Evolutionary conservation across 2,113 vertebrate genomes (phyloP), one percentile per base, ranked within the genome.

Genomic region (Benitochromis conjunctus): DNA sequence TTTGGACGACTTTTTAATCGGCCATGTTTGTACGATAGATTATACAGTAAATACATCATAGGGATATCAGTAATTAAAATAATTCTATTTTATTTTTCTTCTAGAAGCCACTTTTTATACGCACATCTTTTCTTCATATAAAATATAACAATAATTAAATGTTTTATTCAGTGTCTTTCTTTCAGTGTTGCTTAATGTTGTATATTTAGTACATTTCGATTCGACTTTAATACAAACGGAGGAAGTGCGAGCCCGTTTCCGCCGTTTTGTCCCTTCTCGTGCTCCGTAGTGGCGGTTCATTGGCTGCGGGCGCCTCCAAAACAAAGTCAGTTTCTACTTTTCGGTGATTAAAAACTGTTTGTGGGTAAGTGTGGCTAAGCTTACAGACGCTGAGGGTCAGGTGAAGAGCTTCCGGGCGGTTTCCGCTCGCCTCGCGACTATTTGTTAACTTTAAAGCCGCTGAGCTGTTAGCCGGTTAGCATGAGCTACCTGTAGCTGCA

Each of bases 241-340:
- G 60, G 60, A 64, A n/a, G 34, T 21, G 51, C 24, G 6, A n/a
- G 0, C 21, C 4, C 12, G 46, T 3, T 0, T 5, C 8, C 9
- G 4, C 24, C 46, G 21, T 90, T 77, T 77, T 90, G 92, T 83
- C 76, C 88, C 43, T 86, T 8, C 8, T 14, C 79, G 0, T 0
- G n/a, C 3, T 14, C 89, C 81, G 91, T 94, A 86, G 84, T 93
- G 93, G 92, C 91, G 93, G 92, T 89, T 85, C 82, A 13, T 57
- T 9, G 29, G 29, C 38, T 41, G 11, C 29, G 10, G 55, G n/a
- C 77, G 54, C 18, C 24, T 34, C 18, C 6, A 36, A 76, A 76
- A 56, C n/a, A 51, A 85, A 57, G 21, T 64, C 13, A 6, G 56
- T 21, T 6, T 11, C 1, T 5, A 10, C 19, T 41, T 79, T 51